phyloP scores from a whole-genome alignment of 2,797 vertebrate genomes.

The Microctenopoma stevenorrisi region DNA sequence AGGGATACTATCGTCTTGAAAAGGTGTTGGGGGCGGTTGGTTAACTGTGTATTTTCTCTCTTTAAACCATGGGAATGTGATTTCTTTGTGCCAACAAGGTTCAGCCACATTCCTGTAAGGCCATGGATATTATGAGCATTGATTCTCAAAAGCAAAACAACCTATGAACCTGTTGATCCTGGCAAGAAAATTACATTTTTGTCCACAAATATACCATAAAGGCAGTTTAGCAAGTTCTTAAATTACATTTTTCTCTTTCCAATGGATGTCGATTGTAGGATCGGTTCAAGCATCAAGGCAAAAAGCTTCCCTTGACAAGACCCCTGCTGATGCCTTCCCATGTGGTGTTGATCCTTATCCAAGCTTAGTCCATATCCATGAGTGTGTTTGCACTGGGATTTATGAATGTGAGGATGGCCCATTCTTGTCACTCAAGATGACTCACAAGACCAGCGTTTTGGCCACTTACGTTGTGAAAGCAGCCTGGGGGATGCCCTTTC shows the following conservation, averaged over 20 bases:
- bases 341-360: slow-evolving; percentile 55
- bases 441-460: slow-evolving; percentile 89
- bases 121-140: slow-evolving; percentile 69
- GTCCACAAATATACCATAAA: slow-evolving; percentile 10
- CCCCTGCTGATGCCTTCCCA: slow-evolving; percentile 40
- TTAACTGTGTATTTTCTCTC: slow-evolving; percentile 77
- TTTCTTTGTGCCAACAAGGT: slow-evolving; percentile 80
- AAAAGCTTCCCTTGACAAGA: slow-evolving; percentile 20
- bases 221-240: slow-evolving; percentile 1
- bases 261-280: not conserved
- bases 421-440: slow-evolving; percentile 89
- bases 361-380: slow-evolving; percentile 67
- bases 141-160: slow-evolving; percentile 62
- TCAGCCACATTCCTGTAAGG: slow-evolving; percentile 82
- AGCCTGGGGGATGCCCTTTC: slow-evolving; percentile 84
- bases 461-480: slow-evolving; percentile 89
- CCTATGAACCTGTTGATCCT: slow-evolving; percentile 60
- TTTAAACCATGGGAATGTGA: slow-evolving; percentile 76
- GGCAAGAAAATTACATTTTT: slow-evolving; percentile 4
- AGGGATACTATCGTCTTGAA: slow-evolving; percentile 78
- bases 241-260: slow-evolving; percentile 2
- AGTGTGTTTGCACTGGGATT: slow-evolving; percentile 81
- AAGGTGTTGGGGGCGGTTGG: slow-evolving; percentile 76
- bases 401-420: slow-evolving; percentile 88
- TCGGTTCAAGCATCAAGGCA: not conserved